Base-by-base conservation (phyloP, 2,888 invertebrate species). In the Pristionchus maxplancki region DNA sequence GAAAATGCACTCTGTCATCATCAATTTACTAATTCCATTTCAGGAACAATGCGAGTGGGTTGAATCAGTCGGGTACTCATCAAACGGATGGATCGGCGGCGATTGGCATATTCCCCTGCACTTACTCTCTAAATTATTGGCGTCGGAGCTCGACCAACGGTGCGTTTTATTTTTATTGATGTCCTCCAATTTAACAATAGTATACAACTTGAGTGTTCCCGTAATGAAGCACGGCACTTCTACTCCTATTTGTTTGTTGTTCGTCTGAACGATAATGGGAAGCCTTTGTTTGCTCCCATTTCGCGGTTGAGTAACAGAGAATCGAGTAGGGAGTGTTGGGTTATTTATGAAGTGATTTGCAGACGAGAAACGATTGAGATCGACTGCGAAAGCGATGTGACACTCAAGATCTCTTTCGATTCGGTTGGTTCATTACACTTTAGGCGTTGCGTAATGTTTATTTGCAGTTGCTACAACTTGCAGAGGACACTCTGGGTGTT, bases 81-180 rank as follows among this genome's bases (percentile, higher is more conserved):
- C 83, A 28, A 48, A 83, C 40, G 89, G 81, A 5, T 89, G 89
- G 89, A 87, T 89, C 58, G 88, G 89, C 71, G 89, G 89, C 40
- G 89, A 89, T 67, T 89, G 89, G 89, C 89, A 89, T 62, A 86
- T 78, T 20, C 89, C 89, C 40, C 78, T 89, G 40, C 89, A 89
- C 44, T 34, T 89, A 4, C 87, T 89, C 17, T 89, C 89, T 0
- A 89, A 89, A 34, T 82, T 89, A 24, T 11, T 89, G 48, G 71
- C 87, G 20, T 28, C 40, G 5, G 88, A 89, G 28, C 50, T 89
- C 9, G 78, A 86, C 1, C 87, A 89, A 81, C 53, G 89, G 89
- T 89, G 34, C 20, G 83, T 83, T 83, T 8, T n/a, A n/a, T n/a
- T n/a, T n/a, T n/a, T n/a, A n/a, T n/a, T n/a, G n/a, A n/a, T n/a